phyloP scores from a whole-genome alignment of 2,888 invertebrate genomes.

The Hypomecis punctinalis region DNA sequence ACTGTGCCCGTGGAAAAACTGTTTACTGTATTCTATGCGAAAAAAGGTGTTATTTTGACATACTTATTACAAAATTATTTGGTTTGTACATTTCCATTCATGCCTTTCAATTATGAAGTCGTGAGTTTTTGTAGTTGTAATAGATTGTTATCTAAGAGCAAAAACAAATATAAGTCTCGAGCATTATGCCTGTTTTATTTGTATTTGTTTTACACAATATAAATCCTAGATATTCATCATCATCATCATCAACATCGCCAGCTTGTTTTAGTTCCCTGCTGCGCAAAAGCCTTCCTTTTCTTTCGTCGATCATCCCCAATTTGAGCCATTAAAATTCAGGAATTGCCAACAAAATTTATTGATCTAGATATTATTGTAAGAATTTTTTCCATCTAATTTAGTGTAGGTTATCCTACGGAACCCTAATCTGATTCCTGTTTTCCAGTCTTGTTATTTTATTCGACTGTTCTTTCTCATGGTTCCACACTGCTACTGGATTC shows the following conservation, averaged over 20 bases:
- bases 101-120: constrained; percentile 9
- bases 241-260: too few species aligned
- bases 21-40: background rate
- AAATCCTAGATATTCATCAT: too few species aligned
- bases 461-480: constrained; percentile 79
- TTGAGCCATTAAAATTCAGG: too few species aligned
- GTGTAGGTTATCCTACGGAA: constrained; percentile 55
- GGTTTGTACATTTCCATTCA: constrained; percentile 5
- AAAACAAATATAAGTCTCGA: background rate
- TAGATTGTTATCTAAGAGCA: background rate
- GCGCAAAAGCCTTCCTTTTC: too few species aligned
- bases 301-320: too few species aligned
- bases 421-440: constrained; percentile 52
- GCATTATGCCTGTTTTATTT: too few species aligned
- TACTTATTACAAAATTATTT: background rate
- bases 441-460: constrained; percentile 65
- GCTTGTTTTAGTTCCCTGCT: too few species aligned
- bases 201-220: too few species aligned
- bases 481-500: constrained; percentile 80
- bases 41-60: background rate
- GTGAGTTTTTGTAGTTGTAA: constrained; percentile 3
- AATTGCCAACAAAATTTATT: too few species aligned
- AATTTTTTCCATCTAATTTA: too few species aligned
- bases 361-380: too few species aligned
- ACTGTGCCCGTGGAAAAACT: too few species aligned